Evolutionary conservation across 2,113 vertebrate genomes (phyloP).

Genomic region (Gobiocypris rarus): DNA sequence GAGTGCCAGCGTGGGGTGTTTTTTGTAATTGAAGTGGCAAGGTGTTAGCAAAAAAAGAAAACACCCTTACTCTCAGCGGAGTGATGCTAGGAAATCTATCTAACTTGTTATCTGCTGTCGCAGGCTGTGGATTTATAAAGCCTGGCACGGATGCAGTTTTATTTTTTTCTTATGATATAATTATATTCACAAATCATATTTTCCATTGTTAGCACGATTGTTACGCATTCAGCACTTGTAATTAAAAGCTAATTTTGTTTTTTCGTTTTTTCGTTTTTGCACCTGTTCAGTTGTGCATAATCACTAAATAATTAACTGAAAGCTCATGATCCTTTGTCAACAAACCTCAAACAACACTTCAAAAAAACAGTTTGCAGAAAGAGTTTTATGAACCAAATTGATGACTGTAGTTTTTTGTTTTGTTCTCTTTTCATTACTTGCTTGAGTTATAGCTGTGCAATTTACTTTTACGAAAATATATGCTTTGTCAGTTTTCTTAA

Average conservation of each 20-base stretch:
- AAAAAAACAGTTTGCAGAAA: not conserved
- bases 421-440: not conserved
- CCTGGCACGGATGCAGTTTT: not conserved
- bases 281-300: conserved; percentile 4
- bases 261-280: not conserved
- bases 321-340: not conserved
- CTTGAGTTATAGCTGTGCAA: not conserved
- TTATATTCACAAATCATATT: not conserved
- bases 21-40: conserved; percentile 45
- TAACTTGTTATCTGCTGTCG: conserved; percentile 7
- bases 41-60: conserved; percentile 31
- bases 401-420: not conserved
- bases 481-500: not conserved
- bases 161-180: not conserved
- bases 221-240: conserved; percentile 5
- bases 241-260: not conserved
- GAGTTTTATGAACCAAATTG: not conserved
- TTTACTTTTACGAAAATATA: not conserved
- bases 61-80: not conserved
- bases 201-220: conserved; percentile 4
- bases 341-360: conserved; percentile 4
- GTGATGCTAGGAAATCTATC: conserved; percentile 7
- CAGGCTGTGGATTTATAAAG: conserved; percentile 6
- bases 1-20: conserved; percentile 28
- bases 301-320: conserved; percentile 2